Base-by-base conservation (phyloP, 2,797 vertebrate genomes). In the Channallabes apus region DNA sequence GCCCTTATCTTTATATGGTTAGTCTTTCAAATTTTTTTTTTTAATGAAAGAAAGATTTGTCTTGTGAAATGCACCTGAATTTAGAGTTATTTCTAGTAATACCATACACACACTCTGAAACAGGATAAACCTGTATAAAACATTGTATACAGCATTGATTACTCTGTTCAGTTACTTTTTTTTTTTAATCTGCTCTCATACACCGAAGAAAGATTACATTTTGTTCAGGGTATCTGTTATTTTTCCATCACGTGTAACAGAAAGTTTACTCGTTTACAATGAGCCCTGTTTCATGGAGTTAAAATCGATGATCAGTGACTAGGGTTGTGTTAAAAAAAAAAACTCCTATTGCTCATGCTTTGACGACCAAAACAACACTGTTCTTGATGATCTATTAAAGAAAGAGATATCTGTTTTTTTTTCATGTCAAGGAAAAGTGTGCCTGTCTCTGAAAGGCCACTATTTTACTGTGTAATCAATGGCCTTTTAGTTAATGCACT, bases 401-500 rank as follows among this genome's bases (percentile, higher is more conserved):
- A 77, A 27, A 64, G 51, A 72, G 82, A 82, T 76, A 83, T 68
- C 58, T 87, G 59, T 65, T 59, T 83, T 80, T 89, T 83, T 80
- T 84, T 88, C 67, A 56, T 82, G 84, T 86, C 84, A 86, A 68
- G 68, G 78, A 68, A 83, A 78, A 88, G 83, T 71, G 80, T 86
- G 81, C 64, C 71, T 77, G 83, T 85, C 82, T 87, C 68, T 85
- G 75, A 85, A 86, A 86, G 83, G 85, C 58, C 83, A 69, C 78
- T 62, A 81, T 81, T 88, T 88, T 71, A 85, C 80, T 82, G 69
- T 84, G 88, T 85, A 90, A 90, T 89, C 77, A 83, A 87, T 87
- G 82, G 51, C 58, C 75, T 88, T 90, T 91, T 86, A 87, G 88
- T 85, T 86, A 84, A 86, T 86, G 85, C 76, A 83, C 85, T 76